Evolutionary conservation across 1,140 invertebrate genomes (phyloP), one percentile per base, ranked within the genome.

Genomic region (Tribolium castaneum): DNA sequence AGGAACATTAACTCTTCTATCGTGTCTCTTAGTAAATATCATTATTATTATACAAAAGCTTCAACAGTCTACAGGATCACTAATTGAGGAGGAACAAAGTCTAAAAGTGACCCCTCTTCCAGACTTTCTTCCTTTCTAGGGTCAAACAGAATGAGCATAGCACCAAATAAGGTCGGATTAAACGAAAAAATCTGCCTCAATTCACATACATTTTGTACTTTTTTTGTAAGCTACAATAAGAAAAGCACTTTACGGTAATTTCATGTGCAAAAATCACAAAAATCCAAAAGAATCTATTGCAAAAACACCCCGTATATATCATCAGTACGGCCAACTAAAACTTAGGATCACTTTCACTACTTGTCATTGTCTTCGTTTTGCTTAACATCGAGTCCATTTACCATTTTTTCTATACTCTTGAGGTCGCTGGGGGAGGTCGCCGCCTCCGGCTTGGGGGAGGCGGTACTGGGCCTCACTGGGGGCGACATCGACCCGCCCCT

Each of bases 371-470:
- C 81, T 30, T 81, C 81, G 39, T 19, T 84, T 76, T 87, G 85
- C 85, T 94, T 93, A 54, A 94, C 92, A 86, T 98, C 96, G 22
- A 98, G 88, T 0, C 96, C 96, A 87, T 98, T 98, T 78, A 98
- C 95, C 96, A 98, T 98, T 85, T 97, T 97, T 87, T 98, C 96
- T 87, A 98, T 98, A 87, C 93, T 97, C 87, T 97, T 97, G 75
- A 98, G 90, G 87, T 98, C 96, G 82, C 91, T 91, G 76, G 93
- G 89, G 79, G 85, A 87, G 14, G 87, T 82, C 82, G 87, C 85
- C 30, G 85, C 77, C 72, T 84, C 85, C 22, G 86, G 82, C 78
- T 86, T 86, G 13, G 86, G 86, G 12, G 84, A 85, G 30, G 83
- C 78, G 84, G 89, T 85, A 80, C 83, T 87, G 80, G 84, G 85